Base-by-base conservation (phyloP, 1,140 invertebrate species). In the Rhopalosiphum padi region DNA sequence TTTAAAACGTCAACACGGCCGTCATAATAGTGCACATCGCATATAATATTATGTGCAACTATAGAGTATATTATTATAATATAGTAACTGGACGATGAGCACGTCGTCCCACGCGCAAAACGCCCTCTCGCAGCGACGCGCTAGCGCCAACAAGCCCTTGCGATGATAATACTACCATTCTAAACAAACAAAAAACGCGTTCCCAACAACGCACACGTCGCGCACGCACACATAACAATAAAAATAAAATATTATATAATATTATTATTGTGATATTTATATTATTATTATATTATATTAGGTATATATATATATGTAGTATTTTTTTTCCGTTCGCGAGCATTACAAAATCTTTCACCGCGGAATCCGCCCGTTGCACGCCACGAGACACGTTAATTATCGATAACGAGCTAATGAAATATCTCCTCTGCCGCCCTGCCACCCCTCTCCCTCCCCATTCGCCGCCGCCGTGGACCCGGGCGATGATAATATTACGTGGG, bases 361-460 rank as follows among this genome's bases (percentile, higher is more conserved):
- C 55, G 23, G 60, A 82, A 92, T 92, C 91, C 91, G 77, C 91
- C 46, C 51, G 68, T 83, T 51, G 43, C 77, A 83, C 68, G 90
- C 90, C 90, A 55, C 91, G 91, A 93, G 91, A 93, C 91, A 53
- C 91, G 91, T 93, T 93, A 93, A 93, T 93, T 93, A 93, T 93
- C 91, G 77, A 93, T 93, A 93, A 86, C 91, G 48, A 93, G 91
- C 91, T 93, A 93, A 93, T 93, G 91, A 93, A 93, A 93, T 93
- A 86, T 93, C 43, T 85, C 46, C 77, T 48, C 60, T 30, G 30
- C 51, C 77, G 1, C 46, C 25, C 43, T n/a, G n/a, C n/a, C n/a
- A n/a, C 5, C 25, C 51, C 18, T 4, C 46, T 51, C 37, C 37
- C 37, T 0, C 37, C 51, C n/a, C 35, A 9, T 11, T n/a, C 22